Conservation (phyloP, 2,888 invertebrate genomes). For the Acanthacorydalis orientalis region DNA sequence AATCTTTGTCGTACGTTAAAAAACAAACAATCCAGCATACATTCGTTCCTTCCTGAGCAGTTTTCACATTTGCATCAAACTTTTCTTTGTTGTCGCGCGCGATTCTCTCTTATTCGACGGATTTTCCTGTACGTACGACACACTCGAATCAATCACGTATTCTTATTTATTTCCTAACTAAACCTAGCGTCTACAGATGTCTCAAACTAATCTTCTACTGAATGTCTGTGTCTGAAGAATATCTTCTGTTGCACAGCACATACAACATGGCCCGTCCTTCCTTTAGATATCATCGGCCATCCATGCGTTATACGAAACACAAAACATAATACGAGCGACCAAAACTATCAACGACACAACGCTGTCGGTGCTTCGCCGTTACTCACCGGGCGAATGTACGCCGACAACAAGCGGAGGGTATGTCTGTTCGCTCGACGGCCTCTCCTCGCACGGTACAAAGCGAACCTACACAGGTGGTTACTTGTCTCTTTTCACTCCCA, state of each 20-base stretch:
- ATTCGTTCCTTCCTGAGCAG: constrained; percentile 8
- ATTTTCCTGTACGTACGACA: neutral
- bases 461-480: neutral
- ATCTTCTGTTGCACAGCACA: constrained; percentile 21
- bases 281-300: constrained; percentile 1
- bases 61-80: constrained; percentile 5
- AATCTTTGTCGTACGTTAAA: no score
- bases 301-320: neutral
- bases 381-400: no score
- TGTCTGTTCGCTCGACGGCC: neutral
- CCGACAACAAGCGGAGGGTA: no score
- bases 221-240: constrained; percentile 19
- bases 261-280: constrained; percentile 11
- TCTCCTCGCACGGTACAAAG: neutral
- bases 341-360: no score
- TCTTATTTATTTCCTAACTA: constrained; percentile 21
- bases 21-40: neutral
- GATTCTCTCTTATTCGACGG: constrained; percentile 7
- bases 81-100: constrained; percentile 6
- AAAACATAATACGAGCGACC: neutral
- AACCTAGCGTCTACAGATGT: constrained; percentile 31
- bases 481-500: neutral
- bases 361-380: no score
- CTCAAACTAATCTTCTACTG: constrained; percentile 31
- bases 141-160: neutral